A percentile compares a stretch with the other conserved stretches of the same genome.
phyloP scores from a whole-genome alignment of 1,140 invertebrate species.

The Phymastichus coffea region DNA sequence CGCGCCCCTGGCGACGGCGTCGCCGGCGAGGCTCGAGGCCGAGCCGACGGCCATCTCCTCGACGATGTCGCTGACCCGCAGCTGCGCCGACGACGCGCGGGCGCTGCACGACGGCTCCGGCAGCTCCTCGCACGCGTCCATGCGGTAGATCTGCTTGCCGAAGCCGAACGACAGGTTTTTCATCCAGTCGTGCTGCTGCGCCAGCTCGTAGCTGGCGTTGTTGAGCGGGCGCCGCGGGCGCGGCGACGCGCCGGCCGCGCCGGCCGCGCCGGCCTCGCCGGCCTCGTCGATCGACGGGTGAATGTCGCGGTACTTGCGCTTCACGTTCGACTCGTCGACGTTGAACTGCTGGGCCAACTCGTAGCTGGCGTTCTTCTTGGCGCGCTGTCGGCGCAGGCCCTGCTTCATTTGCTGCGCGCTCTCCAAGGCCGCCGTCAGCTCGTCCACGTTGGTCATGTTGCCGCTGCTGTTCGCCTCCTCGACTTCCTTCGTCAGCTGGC shows the following conservation, averaged over 20 bases:
- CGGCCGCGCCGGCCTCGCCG: conserved; percentile 6
- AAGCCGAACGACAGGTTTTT: not conserved
- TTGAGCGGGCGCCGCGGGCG: conserved; percentile 33
- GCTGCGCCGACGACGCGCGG: conserved; percentile 16
- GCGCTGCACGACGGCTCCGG: conserved; percentile 35
- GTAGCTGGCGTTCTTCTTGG: conserved; percentile 52
- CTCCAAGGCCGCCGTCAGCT: conserved; percentile 16
- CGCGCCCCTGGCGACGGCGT: not conserved
- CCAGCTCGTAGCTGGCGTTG: conserved; percentile 53
- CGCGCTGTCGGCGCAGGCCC: conserved; percentile 24
- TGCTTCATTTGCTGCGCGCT: conserved; percentile 37
- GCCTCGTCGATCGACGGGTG: conserved; percentile 36
- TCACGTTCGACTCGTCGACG: conserved; percentile 37
- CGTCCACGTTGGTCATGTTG: conserved; percentile 10
- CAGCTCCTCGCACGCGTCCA: conserved; percentile 50
- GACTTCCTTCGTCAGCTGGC: conserved; percentile 43
- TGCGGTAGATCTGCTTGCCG: conserved; percentile 39
- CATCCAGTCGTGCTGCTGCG: conserved; percentile 46
- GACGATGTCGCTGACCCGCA: conserved; percentile 32
- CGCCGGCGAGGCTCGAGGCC: conserved; percentile 27
- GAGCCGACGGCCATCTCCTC: conserved; percentile 34
- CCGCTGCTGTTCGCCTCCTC: conserved; percentile 33
- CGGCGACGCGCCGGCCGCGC: not conserved
- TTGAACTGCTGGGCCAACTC: conserved; percentile 52
- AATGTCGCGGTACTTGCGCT: not conserved